These are phyloP conservation scores for Wiebesia pumilae DNA, from an alignment of 1,140 invertebrate species.

Conservation along the genomic window DNA sequence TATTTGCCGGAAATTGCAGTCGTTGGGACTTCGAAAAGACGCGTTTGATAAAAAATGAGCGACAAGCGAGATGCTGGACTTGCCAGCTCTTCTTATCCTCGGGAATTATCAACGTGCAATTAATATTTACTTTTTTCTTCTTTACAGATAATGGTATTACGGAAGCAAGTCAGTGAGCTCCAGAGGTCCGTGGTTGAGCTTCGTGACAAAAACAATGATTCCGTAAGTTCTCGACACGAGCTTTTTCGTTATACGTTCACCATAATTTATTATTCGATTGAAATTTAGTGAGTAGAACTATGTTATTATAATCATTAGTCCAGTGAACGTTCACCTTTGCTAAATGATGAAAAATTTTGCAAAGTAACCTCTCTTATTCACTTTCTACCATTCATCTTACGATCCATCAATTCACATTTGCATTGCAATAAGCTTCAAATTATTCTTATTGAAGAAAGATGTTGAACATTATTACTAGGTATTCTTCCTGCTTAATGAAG, in stretches of 20 bases:
- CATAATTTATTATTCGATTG: not conserved
- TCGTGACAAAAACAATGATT: constrained; percentile 63
- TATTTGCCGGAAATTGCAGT: constrained; percentile 32
- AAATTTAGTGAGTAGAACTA: no score
- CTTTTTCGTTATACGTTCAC: not conserved
- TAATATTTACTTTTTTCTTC: not conserved
- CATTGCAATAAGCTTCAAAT: no score
- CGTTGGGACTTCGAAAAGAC: constrained; percentile 20
- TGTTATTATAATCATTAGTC: no score
- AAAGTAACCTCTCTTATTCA: not conserved
- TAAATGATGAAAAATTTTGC: no score
- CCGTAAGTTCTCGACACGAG: constrained; percentile 62
- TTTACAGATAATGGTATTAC: constrained; percentile 67
- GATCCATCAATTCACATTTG: no score
- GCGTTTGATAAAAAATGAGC: no score
- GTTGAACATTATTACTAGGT: no score
- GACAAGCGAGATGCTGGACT: not conserved
- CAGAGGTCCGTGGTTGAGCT: constrained; percentile 68
- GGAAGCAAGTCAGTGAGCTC: constrained; percentile 69
- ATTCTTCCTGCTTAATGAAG: no score
- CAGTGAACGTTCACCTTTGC: no score
- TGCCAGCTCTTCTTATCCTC: not conserved
- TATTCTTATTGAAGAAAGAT: no score
- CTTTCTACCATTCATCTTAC: not conserved
- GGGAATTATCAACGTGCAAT: not conserved